Percentiles rank a stretch among this genome's conserved stretches.
Evolutionary conservation across 2,113 vertebrate genomes (phyloP).

Genomic region (Gopherus flavomarginatus): DNA sequence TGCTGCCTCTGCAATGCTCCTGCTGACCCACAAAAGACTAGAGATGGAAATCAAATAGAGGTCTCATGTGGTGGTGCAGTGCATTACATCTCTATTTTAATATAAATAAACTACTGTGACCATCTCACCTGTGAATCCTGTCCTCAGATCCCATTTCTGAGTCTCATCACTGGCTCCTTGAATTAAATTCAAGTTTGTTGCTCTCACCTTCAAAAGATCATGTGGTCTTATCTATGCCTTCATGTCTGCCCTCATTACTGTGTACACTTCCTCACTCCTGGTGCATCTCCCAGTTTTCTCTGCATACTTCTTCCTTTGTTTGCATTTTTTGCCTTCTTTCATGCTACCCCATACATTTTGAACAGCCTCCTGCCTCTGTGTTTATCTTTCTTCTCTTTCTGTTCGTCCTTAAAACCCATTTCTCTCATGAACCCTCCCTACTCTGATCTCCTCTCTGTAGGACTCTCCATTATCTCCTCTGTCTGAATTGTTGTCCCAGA

Average conservation of each 20-base stretch:
- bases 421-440: neutral
- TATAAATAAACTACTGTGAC: conserved; percentile 28
- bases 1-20: neutral
- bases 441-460: neutral
- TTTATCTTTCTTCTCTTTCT: neutral
- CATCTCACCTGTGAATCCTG: neutral
- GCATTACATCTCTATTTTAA: neutral
- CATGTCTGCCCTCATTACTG: neutral
- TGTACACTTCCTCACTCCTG: neutral
- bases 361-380: fast-evolving
- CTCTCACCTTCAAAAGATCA: fast-evolving
- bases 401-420: neutral
- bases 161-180: neutral
- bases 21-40: neutral
- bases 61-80: neutral
- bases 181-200: neutral
- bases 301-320: neutral
- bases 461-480: neutral
- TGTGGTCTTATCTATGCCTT: neutral
- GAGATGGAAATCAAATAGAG: neutral
- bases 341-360: neutral
- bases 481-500: neutral
- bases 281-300: neutral
- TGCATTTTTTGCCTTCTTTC: neutral
- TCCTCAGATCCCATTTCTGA: neutral